Evolutionary conservation across 2,888 invertebrate genomes (phyloP).

Genomic region (Rhabditoides inermis): DNA sequence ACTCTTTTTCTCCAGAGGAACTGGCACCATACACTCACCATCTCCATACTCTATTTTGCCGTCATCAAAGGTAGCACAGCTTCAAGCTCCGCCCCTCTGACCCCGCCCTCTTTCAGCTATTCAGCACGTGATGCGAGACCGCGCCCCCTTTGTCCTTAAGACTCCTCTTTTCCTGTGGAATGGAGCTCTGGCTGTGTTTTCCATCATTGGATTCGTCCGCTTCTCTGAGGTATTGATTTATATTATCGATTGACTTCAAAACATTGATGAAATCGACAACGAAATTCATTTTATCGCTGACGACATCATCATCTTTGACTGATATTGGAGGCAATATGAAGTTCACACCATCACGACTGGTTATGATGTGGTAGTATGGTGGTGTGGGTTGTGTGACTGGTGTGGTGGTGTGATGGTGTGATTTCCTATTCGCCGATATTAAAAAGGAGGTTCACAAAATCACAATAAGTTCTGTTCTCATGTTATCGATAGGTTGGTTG

Average conservation of each 20-base stretch:
- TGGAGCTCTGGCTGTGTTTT: conserved; percentile 55
- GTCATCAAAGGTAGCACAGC: conserved; percentile 18
- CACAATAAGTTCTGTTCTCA: too few relatives aligned
- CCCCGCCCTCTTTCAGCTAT: conserved; percentile 15
- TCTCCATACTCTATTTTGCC: conserved; percentile 60
- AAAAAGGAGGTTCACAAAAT: background rate
- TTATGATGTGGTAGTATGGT: too few relatives aligned
- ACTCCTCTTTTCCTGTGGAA: conserved; percentile 56
- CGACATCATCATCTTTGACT: too few relatives aligned
- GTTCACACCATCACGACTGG: too few relatives aligned
- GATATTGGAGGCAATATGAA: too few relatives aligned
- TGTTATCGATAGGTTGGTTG: too few relatives aligned
- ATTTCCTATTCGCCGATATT: background rate
- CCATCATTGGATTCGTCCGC: conserved; percentile 55
- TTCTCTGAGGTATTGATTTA: conserved; percentile 31
- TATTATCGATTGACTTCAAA: background rate
- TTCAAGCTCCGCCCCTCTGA: background rate
- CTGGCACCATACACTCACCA: conserved; percentile 61
- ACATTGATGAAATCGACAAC: background rate
- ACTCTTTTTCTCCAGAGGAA: conserved; percentile 55
- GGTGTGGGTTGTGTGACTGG: too few relatives aligned
- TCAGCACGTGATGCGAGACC: conserved; percentile 53
- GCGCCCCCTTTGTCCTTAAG: conserved; percentile 54
- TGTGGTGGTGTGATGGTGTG: too few relatives aligned
- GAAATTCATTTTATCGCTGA: background rate